Base-by-base conservation (phyloP, 2,888 invertebrate genomes). In the Nebria salina region DNA sequence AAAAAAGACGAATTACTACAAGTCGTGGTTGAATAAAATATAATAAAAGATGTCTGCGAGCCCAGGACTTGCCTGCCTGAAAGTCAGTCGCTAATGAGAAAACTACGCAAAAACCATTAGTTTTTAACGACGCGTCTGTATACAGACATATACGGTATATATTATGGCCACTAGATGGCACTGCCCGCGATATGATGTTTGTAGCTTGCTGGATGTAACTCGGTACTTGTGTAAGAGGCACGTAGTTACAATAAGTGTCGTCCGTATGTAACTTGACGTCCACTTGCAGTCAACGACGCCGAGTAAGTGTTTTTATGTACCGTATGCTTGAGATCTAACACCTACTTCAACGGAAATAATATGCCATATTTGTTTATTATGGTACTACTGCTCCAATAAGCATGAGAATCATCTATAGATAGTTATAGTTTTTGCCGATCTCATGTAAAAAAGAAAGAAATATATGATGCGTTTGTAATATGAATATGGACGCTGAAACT, bases 31-130 rank as follows among this genome's bases (percentile, higher is more conserved):
- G 34, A 34, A 5, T 20, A 34, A 34, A 34, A 34, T 34, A 34
- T 34, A 34, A 34, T 34, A 34, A 34, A 34, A 34, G 34, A 34
- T 5, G 34, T 34, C 34, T 4, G 34, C 34, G 34, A 34, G 34
- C 4, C 34, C 2, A 5, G 34, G 34, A 34, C 1, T 34, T 34
- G 34, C 34, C 34, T 34, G 34, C 34, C 34, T 66, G 66, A 25
- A 7, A 25, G 66, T n/a, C 25, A 25, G 66, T n/a, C 25, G 66
- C 66, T 66, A 66, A 66, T 66, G 66, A 66, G 66, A 66, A 66
- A 66, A 66, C 66, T 66, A 66, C 66, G 25, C 15, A 66, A 13
- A 66, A 66, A 25, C 66, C 66, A 66, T 66, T 66, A 66, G 66
- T 66, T 66, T 13, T 66, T 66, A 66, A 66, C 66, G 66, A 66